phyloP scores from a whole-genome alignment of 1,140 invertebrate species.

The Megathymus violae region DNA sequence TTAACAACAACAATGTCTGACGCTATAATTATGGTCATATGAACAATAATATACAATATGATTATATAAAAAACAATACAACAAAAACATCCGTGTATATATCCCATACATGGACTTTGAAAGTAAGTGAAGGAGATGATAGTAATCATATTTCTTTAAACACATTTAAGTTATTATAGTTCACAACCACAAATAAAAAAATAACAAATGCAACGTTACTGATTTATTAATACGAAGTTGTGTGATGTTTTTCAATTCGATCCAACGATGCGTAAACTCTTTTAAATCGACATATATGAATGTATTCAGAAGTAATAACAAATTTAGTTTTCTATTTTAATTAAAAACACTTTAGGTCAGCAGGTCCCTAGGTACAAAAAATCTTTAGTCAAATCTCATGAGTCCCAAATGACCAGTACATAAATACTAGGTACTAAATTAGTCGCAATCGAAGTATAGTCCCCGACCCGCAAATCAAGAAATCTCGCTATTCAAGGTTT shows the following conservation, averaged over 20 bases:
- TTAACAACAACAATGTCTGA: conserved; percentile 47
- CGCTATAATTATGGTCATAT: conserved; percentile 21
- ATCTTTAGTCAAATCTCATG: no score
- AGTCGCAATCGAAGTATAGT: no score
- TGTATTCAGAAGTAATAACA: no score
- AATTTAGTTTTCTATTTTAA: no score
- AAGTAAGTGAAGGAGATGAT: not conserved
- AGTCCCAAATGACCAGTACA: no score
- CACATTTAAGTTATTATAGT: not conserved
- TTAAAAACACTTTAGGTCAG: no score
- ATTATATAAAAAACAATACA: conserved; percentile 29
- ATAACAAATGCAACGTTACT: conserved; percentile 12
- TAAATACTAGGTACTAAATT: no score
- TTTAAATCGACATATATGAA: conserved; percentile 23
- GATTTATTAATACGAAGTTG: not conserved
- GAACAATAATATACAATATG: conserved; percentile 20
- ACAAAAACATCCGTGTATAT: conserved; percentile 10
- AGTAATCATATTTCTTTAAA: not conserved
- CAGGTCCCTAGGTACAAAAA: no score
- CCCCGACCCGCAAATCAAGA: no score
- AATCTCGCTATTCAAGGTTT: no score
- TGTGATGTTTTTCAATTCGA: not conserved
- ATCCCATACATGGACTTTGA: no score
- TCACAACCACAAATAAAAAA: conserved; percentile 30
- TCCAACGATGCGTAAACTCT: conserved; percentile 18